Conservation (phyloP, 2,888 invertebrate species). For the Marronus borbonicus region DNA sequence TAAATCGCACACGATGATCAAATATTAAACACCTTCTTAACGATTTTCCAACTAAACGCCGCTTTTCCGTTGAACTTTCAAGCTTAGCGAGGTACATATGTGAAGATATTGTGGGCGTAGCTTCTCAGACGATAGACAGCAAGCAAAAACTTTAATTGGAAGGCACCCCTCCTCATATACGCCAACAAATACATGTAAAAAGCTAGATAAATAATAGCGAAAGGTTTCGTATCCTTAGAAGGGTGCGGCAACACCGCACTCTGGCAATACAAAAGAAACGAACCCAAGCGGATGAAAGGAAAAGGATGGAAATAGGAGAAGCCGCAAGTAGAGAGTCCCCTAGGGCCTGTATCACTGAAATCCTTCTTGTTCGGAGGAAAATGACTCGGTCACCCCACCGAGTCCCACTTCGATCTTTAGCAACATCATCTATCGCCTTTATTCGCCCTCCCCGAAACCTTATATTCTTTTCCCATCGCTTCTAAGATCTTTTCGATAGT, state of each 20-base stretch:
- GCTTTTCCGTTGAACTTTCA: too few relatives aligned
- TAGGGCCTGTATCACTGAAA: constrained; percentile 24
- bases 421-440: constrained; percentile 19
- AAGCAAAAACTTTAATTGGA: constrained; percentile 1
- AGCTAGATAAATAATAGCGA: neutral
- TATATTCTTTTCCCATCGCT: neutral
- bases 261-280: neutral
- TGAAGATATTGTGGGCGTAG: too few relatives aligned
- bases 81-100: too few relatives aligned
- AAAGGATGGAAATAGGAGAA: neutral
- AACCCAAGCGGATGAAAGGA: neutral
- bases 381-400: neutral
- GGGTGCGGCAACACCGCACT: neutral
- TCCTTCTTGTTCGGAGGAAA: constrained; percentile 33
- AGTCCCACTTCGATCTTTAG: constrained; percentile 28
- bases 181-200: neutral
- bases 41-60: too few relatives aligned
- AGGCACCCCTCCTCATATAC: neutral
- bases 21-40: too few relatives aligned
- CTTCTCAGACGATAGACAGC: neutral
- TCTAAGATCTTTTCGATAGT: constrained; percentile 36
- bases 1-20: too few relatives aligned
- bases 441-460: neutral
- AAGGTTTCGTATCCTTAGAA: neutral
- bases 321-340: constrained; percentile 13